Base-by-base conservation (phyloP, 2,797 vertebrate species). In the Aldrovandia affinis region DNA sequence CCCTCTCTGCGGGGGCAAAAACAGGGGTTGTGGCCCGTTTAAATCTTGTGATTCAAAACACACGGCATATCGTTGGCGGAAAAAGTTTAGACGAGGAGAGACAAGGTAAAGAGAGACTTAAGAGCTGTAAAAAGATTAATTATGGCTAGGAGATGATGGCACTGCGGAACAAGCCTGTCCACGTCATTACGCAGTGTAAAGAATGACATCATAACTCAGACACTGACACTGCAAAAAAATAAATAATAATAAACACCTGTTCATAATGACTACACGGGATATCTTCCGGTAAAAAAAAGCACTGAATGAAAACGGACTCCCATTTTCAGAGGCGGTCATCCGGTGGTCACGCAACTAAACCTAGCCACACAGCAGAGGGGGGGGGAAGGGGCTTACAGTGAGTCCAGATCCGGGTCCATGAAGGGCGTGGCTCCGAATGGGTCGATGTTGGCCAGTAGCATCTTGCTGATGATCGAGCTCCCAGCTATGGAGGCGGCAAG, bases 381-480 rank as follows among this genome's bases (percentile, higher is more conserved):
- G n/a, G n/a, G n/a, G n/a, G n/a, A n/a, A n/a, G n/a, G n/a, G 90
- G 90, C 98, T 98, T 96, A 99, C 98, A 99, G 87, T 0, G 96
- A 97, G 91, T 99, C 98, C 84, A 96, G 96, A 92, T 99, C 98
- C 0, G 98, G 97, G 92, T 99, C 98, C 86, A 99, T 98, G 93
- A 99, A 99, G 0, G 98, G 97, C 0, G 97, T 99, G 85, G 98
- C 98, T 84, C 98, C 98, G 81, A 98, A 98, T 2, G 98, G 97
- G 93, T 99, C 98, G 3, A 97, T 98, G 91, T 99, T 99, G 84
- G 98, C 98, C 87, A 99, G 92, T 83, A 99, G 94, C 98, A 99
- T 99, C 95, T 99, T 99, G 92, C 98, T 99, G 91, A 99, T 99
- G 91, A 99, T 99, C 82, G 98, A 99, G 93, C 98, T 99, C 89